These are phyloP conservation scores for Oscheius sp. DNA, from an alignment of 1,140 invertebrate genomes.

Conservation along the genomic window DNA sequence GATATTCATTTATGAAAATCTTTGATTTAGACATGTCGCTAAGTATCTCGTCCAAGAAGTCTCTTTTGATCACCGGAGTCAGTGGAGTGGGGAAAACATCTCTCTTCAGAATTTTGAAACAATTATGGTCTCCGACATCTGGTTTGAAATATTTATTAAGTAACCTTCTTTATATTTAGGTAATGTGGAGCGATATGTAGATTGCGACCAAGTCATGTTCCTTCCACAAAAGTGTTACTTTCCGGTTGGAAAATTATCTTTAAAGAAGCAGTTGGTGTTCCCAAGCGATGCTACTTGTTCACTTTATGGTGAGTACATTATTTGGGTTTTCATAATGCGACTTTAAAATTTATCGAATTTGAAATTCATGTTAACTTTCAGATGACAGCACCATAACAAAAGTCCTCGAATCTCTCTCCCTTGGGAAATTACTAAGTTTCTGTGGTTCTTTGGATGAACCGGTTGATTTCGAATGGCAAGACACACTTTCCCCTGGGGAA, in stretches of 20 bases:
- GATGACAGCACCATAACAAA: not conserved
- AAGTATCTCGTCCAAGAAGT: conserved; percentile 62
- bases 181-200: not conserved
- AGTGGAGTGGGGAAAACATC: conserved; percentile 70
- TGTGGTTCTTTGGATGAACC: conserved; percentile 17
- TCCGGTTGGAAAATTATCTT: conserved; percentile 63
- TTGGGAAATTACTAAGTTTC: conserved; percentile 20
- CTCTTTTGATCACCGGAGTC: conserved; percentile 67
- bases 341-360: too few species aligned
- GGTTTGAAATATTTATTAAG: not conserved
- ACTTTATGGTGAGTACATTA: not conserved
- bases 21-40: conserved; percentile 63
- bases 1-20: not conserved
- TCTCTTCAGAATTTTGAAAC: conserved; percentile 66
- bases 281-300: conserved; percentile 29
- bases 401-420: conserved; percentile 12
- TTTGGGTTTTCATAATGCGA: not conserved
- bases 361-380: not conserved
- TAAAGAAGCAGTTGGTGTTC: conserved; percentile 65
- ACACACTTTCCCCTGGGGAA: conserved; percentile 69
- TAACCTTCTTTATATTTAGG: too few species aligned
- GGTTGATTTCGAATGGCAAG: conserved; percentile 56
- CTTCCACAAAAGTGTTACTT: conserved; percentile 68
- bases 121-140: conserved; percentile 64
- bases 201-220: conserved; percentile 62